A percentile compares a stretch with the other conserved stretches of the same genome.
These are phyloP conservation scores for Centruroides vittatus DNA, from an alignment of 1,140 invertebrate species.

Conservation along the genomic window DNA sequence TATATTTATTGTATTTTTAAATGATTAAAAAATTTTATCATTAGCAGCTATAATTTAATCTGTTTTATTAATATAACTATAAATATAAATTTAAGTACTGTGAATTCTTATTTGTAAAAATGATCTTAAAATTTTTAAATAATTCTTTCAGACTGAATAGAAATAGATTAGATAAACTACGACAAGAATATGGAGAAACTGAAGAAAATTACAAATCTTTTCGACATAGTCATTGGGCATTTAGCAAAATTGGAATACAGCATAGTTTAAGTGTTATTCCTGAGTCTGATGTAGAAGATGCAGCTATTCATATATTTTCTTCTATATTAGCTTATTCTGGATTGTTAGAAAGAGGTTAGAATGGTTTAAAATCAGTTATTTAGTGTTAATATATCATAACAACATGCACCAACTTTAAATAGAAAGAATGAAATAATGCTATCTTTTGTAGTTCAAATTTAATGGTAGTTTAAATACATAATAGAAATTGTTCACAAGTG, in stretches of 20 bases:
- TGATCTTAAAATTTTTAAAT: conserved; percentile 1
- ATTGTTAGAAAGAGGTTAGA: conserved; percentile 35
- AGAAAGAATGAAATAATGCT: neutral
- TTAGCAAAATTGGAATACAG: conserved; percentile 57
- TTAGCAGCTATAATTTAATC: no score
- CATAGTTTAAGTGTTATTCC: conserved; percentile 68
- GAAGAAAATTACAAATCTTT: conserved; percentile 79
- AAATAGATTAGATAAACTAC: conserved; percentile 60
- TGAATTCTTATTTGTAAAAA: neutral
- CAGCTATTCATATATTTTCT: conserved; percentile 50
- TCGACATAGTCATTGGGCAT: conserved; percentile 76
- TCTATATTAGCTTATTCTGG: conserved; percentile 60
- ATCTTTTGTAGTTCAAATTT: neutral
- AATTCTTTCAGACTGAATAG: conserved; percentile 52
- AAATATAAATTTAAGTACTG: no score
- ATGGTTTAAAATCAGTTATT: no score
- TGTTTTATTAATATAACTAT: no score
- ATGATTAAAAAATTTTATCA: no score
- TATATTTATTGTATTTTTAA: no score
- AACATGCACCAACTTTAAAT: no score
- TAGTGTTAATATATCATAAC: no score
- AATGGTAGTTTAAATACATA: neutral
- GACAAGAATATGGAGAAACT: conserved; percentile 20
- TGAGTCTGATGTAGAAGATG: conserved; percentile 66
- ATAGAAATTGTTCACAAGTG: no score